Evolutionary conservation across 1,140 invertebrate genomes (phyloP).

Genomic region (Anoplophora glabripennis): DNA sequence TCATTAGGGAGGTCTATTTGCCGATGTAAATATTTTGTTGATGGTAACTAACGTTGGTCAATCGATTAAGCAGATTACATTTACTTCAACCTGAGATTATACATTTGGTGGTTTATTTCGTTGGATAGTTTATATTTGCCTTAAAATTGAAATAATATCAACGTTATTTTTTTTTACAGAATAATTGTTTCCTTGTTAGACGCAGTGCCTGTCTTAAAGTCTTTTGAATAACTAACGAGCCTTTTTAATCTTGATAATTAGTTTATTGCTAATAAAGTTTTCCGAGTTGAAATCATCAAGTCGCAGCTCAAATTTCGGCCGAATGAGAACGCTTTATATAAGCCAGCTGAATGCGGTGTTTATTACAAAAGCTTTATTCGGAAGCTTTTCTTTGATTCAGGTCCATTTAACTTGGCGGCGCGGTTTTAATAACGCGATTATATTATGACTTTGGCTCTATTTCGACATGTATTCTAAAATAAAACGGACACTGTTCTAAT

Average conservation of each 20-base stretch:
- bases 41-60: too few species aligned
- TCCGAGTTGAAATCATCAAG: slow-evolving; percentile 24
- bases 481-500: too few species aligned
- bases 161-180: neutral
- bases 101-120: neutral
- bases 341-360: slow-evolving; percentile 27
- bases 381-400: slow-evolving; percentile 31
- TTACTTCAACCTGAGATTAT: neutral
- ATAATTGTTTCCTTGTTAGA: neutral
- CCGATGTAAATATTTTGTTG: too few species aligned
- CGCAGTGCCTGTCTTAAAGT: too few species aligned
- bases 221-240: neutral
- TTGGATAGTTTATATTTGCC: neutral
- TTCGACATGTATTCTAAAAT: too few species aligned
- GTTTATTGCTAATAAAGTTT: slow-evolving; percentile 29
- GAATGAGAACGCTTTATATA: slow-evolving; percentile 30
- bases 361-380: slow-evolving; percentile 30
- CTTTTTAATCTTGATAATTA: slow-evolving; percentile 24
- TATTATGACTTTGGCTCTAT: too few species aligned
- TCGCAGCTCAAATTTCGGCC: slow-evolving; percentile 28
- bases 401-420: slow-evolving; percentile 30
- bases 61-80: neutral
- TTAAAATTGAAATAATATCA: neutral
- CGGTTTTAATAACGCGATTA: slow-evolving; percentile 31
- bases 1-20: too few species aligned